Evolutionary conservation across 2,113 vertebrate genomes (phyloP).

Genomic region (Merops nubicus): DNA sequence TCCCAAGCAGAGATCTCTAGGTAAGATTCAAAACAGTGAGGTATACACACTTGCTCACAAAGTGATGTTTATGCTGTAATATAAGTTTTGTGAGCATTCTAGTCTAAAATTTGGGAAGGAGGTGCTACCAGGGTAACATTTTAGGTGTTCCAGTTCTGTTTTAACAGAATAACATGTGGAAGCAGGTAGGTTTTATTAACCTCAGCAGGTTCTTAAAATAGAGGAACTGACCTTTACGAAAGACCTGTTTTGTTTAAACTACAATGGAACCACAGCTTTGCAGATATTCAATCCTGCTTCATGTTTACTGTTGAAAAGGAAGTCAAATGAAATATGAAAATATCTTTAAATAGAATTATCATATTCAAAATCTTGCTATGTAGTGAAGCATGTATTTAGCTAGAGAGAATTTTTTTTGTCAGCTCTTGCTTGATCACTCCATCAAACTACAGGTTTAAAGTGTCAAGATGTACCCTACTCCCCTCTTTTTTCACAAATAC

Average conservation of each 20-base stretch:
- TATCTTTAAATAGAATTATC: not conserved
- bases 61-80: not conserved
- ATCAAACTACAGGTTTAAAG: not conserved
- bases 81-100: not conserved
- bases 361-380: not conserved
- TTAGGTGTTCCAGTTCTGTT: not conserved
- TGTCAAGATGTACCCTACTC: not conserved
- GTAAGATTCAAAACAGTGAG: conserved; percentile 74
- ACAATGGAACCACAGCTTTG: not conserved
- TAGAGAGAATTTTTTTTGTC: not conserved
- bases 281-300: not conserved
- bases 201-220: not conserved
- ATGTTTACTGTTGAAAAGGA: not conserved
- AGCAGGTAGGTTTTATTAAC: not conserved
- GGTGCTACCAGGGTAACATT: not conserved
- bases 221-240: not conserved
- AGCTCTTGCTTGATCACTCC: not conserved
- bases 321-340: not conserved
- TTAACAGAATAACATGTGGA: not conserved
- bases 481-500: not conserved
- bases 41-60: not conserved
- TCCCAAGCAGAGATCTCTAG: conserved; percentile 96
- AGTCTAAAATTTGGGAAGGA: not conserved
- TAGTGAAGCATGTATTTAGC: not conserved
- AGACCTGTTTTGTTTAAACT: not conserved